Evolutionary conservation across 2,113 vertebrate species (phyloP).

Genomic region (Deroptyus accipitrinus): DNA sequence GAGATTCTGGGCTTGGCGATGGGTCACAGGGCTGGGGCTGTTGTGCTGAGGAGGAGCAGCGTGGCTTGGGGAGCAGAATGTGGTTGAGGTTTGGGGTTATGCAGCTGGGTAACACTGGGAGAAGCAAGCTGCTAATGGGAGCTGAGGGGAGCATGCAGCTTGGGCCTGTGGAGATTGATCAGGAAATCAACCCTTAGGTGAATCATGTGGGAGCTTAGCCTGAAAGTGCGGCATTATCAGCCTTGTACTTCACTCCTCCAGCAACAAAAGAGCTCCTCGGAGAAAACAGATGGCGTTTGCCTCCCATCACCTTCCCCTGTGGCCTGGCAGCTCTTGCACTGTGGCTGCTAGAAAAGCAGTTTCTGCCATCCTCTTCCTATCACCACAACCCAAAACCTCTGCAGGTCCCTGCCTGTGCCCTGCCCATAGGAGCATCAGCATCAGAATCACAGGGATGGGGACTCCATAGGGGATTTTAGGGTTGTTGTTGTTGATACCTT

Average conservation of each 20-base stretch:
- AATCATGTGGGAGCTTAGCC: not conserved
- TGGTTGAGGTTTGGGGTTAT: fast-evolving
- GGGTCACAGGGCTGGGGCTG: not conserved
- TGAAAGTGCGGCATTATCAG: not conserved
- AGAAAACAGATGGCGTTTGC: constrained; percentile 33
- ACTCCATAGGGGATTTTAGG: fast-evolving
- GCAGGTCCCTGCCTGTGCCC: not conserved
- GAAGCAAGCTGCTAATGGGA: not conserved
- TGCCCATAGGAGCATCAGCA: fast-evolving
- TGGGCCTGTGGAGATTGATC: not conserved
- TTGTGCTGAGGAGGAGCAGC: not conserved
- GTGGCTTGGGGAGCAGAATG: fast-evolving
- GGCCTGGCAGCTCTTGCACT: not conserved
- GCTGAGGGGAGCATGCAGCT: not conserved
- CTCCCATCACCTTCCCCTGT: not conserved
- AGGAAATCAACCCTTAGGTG: fast-evolving
- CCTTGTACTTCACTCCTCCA: not conserved
- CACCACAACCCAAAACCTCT: not conserved
- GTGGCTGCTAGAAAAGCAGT: not conserved
- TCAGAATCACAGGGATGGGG: not conserved
- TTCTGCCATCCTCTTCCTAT: not conserved
- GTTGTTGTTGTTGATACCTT: not conserved
- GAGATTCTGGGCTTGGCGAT: fast-evolving
- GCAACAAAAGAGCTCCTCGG: not conserved
- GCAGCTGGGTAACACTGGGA: not conserved